phyloP scores from a whole-genome alignment of 2,797 vertebrate genomes.

The Crenuchus spilurus region DNA sequence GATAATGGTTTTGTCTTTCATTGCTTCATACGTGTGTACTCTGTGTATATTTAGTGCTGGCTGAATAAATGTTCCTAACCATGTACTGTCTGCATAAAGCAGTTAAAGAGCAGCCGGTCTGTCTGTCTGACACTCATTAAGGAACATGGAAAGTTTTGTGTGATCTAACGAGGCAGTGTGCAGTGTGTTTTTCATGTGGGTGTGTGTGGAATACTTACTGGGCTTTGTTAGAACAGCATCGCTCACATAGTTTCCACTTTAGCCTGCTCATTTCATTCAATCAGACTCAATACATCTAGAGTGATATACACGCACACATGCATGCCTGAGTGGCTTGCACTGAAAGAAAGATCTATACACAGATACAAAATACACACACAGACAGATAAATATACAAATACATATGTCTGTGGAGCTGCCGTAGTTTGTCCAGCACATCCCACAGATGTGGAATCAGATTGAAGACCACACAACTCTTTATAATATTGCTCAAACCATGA shows the following conservation, averaged over 20 bases:
- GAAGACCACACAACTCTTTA: too few species aligned
- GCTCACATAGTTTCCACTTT: conserved; percentile 65
- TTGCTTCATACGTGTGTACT: background rate
- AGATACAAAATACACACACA: too few species aligned
- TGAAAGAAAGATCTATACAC: conserved; percentile 10
- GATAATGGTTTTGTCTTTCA: background rate
- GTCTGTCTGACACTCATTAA: conserved; percentile 42
- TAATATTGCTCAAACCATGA: too few species aligned
- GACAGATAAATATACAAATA: too few species aligned
- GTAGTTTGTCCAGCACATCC: too few species aligned
- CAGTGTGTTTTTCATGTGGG: background rate
- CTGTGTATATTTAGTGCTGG: background rate
- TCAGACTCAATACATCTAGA: conserved; percentile 60
- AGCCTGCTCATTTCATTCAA: conserved; percentile 63
- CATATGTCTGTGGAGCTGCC: too few species aligned
- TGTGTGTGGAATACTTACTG: conserved; percentile 69
- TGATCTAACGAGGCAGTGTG: background rate
- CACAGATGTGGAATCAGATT: too few species aligned
- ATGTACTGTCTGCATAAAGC: background rate
- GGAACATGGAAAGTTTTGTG: conserved; percentile 43
- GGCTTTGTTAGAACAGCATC: conserved; percentile 74
- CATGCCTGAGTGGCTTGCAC: background rate
- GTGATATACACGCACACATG: background rate
- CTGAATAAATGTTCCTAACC: background rate
- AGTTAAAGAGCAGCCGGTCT: conserved; percentile 30